A percentile compares a stretch with the other conserved stretches of the same genome.
These are phyloP conservation scores for Pyrrhia umbra DNA, from an alignment of 2,888 invertebrate species.

Conservation along the genomic window DNA sequence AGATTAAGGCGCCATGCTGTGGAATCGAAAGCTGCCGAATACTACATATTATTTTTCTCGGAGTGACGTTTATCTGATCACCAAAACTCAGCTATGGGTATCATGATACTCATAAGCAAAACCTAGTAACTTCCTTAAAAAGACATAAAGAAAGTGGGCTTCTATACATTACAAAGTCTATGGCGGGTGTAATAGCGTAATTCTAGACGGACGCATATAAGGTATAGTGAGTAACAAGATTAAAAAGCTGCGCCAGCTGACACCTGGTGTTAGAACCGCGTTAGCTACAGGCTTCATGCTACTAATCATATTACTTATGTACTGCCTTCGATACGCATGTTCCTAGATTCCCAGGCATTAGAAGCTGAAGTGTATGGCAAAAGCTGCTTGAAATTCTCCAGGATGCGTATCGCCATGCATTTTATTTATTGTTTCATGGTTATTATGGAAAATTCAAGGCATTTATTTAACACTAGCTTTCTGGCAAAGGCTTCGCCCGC, in stretches of 20 bases:
- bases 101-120: no score
- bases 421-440: no score
- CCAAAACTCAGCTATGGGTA: no score
- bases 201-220: slow-evolving; percentile 85
- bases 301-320: slow-evolving; percentile 51
- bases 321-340: slow-evolving; percentile 40
- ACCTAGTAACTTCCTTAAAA: background rate
- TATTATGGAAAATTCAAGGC: background rate
- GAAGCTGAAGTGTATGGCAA: background rate
- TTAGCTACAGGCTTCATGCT: slow-evolving; percentile 73
- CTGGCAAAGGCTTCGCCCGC: no score
- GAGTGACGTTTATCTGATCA: background rate
- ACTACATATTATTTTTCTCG: background rate
- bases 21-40: background rate
- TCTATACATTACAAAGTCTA: slow-evolving; percentile 65
- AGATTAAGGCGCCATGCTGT: background rate
- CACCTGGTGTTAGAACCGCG: slow-evolving; percentile 84
- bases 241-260: slow-evolving; percentile 87
- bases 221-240: slow-evolving; percentile 88
- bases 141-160: background rate
- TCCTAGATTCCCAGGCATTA: background rate
- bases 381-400: background rate
- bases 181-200: slow-evolving; percentile 81
- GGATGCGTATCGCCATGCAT: no score
- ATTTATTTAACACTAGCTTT: no score